A percentile compares a stretch with the other conserved stretches of the same genome.
Evolutionary conservation across 2,113 vertebrate genomes (phyloP).

Genomic region (Ornithorhynchus anatinus): DNA sequence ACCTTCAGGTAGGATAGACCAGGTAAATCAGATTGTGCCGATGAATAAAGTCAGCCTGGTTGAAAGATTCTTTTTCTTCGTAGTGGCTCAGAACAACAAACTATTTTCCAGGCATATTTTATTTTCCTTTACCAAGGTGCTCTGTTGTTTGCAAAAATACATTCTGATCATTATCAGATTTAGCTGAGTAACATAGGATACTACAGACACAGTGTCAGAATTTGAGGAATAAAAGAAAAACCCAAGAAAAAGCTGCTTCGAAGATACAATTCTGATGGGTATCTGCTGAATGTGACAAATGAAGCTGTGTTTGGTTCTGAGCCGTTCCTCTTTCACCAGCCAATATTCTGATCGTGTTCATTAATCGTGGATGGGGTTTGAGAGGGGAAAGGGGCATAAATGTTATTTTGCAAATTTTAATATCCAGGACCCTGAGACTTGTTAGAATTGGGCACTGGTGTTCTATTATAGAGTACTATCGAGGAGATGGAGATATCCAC

Average conservation of each 20-base stretch:
- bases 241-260: not conserved
- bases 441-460: too few relatives aligned
- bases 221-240: not conserved
- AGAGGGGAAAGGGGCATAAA: not conserved
- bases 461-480: too few relatives aligned
- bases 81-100: not conserved
- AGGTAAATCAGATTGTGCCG: not conserved
- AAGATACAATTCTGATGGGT: accelerated
- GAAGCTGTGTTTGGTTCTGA: not conserved
- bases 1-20: not conserved
- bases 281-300: conserved; percentile 8
- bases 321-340: not conserved
- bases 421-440: not conserved
- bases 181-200: not conserved
- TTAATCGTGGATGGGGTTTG: not conserved
- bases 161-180: conserved; percentile 6
- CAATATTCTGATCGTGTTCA: not conserved
- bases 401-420: not conserved
- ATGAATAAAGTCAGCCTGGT: not conserved
- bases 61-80: not conserved
- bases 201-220: not conserved
- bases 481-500: too few relatives aligned
- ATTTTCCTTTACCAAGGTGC: not conserved
- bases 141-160: not conserved
- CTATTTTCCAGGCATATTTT: conserved; percentile 9